These are phyloP conservation scores for Sebastes taczanowskii DNA, from an alignment of 2,797 vertebrate genomes.

Conservation along the genomic window DNA sequence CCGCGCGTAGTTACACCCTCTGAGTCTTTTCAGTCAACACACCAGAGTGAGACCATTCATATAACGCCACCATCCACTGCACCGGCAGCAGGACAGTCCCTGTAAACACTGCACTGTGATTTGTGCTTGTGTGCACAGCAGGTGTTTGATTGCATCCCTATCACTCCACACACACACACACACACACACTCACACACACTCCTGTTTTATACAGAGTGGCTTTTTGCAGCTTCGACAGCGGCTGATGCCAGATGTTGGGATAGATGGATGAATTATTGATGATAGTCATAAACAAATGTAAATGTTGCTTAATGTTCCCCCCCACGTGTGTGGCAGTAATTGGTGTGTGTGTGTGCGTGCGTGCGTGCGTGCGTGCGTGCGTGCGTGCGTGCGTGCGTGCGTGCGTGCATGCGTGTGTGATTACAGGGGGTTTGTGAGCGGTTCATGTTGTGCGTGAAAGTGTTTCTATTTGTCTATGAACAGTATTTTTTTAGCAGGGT, in stretches of 20 bases:
- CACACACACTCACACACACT: background rate
- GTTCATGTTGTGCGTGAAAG: background rate
- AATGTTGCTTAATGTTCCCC: conserved; percentile 36
- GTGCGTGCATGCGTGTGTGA: too few relatives aligned
- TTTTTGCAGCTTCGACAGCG: conserved; percentile 21
- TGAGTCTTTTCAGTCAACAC: conserved; percentile 28
- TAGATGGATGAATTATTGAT: conserved; percentile 50
- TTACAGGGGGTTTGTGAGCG: background rate
- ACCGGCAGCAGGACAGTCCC: conserved; percentile 30
- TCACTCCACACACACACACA: conserved; percentile 18
- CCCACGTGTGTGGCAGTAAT: background rate
- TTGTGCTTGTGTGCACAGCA: conserved; percentile 56
- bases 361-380: too few relatives aligned
- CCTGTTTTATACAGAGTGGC: background rate
- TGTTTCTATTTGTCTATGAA: background rate
- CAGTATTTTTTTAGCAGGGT: background rate
- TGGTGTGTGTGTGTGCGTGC: background rate
- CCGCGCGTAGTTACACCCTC: background rate
- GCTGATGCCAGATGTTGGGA: conserved; percentile 43
- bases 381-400: background rate
- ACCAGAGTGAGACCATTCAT: conserved; percentile 22
- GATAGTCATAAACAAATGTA: conserved; percentile 34
- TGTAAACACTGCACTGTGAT: conserved; percentile 51
- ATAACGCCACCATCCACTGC: background rate
- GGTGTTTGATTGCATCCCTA: conserved; percentile 59